These are phyloP conservation scores for Erebia aethiops DNA, from an alignment of 2,888 invertebrate genomes.

Conservation along the genomic window DNA sequence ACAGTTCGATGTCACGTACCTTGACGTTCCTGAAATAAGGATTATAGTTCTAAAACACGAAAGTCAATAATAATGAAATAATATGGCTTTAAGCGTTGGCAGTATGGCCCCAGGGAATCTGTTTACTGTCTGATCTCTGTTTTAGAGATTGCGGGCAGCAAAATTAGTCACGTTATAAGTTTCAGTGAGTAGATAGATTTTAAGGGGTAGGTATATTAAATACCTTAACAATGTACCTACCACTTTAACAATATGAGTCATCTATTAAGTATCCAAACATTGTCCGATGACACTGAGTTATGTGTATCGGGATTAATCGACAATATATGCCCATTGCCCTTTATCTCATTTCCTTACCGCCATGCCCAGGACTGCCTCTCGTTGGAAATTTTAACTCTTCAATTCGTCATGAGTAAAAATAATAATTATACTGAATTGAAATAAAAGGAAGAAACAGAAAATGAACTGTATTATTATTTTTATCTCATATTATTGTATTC, in stretches of 20 bases:
- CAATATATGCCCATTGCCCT: constrained; percentile 35
- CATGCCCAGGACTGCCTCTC: constrained; percentile 33
- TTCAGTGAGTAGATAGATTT: neutral
- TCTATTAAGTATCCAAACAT: constrained; percentile 37
- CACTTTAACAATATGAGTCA: constrained; percentile 24
- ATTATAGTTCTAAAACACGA: no score
- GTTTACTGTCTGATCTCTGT: no score
- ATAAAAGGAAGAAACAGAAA: no score
- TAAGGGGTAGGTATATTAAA: constrained; percentile 3
- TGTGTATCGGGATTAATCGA: constrained; percentile 41
- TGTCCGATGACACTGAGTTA: constrained; percentile 41
- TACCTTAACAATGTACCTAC: neutral
- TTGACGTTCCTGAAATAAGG: no score
- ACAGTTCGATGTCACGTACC: no score
- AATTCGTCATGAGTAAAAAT: neutral
- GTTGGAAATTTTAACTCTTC: neutral
- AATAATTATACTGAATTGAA: no score
- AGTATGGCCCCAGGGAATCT: no score
- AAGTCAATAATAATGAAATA: no score
- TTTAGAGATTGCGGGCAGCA: no score
- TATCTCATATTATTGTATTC: no score
- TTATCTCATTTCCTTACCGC: constrained; percentile 39
- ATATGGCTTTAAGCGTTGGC: no score
- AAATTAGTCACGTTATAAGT: neutral
- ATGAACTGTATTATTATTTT: no score